Evolutionary conservation across 2,113 vertebrate genomes (phyloP).

Genomic region (Chunga burmeisteri): DNA sequence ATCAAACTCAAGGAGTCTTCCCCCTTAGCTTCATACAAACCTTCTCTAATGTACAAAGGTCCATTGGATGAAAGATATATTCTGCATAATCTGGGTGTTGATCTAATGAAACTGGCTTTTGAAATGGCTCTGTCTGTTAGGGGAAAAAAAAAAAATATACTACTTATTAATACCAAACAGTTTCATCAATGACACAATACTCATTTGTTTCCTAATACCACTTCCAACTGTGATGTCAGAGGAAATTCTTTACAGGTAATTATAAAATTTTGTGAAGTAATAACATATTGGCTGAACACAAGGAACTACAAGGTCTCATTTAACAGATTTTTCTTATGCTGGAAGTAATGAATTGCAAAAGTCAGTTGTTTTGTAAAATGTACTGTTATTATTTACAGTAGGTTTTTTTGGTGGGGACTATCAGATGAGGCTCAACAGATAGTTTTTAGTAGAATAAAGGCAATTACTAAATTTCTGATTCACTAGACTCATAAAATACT

Average conservation of each 20-base stretch:
- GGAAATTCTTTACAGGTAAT: background rate
- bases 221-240: background rate
- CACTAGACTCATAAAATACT: background rate
- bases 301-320: background rate
- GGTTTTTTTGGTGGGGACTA: background rate
- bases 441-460: background rate
- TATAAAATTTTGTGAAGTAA: background rate
- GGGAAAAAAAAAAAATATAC: background rate
- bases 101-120: constrained; percentile 95
- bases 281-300: background rate
- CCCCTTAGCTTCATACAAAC: constrained; percentile 71
- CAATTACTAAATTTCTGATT: background rate
- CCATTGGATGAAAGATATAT: constrained; percentile 99
- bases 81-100: constrained; percentile 98
- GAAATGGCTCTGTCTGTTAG: constrained; percentile 94
- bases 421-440: background rate
- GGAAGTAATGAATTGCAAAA: background rate
- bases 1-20: background rate
- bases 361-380: background rate
- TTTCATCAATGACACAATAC: background rate
- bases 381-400: background rate
- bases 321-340: background rate
- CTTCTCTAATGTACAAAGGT: constrained; percentile 96
- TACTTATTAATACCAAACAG: background rate
- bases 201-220: background rate